These are phyloP conservation scores for Polyergus mexicanus DNA, from an alignment of 1,140 invertebrate genomes.

Conservation along the genomic window DNA sequence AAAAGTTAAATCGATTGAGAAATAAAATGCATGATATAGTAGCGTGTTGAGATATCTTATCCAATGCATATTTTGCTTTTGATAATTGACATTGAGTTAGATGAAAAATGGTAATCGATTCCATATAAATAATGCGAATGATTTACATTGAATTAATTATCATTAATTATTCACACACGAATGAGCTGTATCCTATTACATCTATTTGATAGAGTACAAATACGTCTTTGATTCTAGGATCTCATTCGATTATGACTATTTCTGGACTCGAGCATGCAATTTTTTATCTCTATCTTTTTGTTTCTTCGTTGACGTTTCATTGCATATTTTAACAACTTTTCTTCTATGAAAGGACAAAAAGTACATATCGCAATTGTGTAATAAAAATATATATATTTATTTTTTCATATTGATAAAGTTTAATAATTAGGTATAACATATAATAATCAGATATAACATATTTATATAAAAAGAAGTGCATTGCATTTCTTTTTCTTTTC, in stretches of 20 bases:
- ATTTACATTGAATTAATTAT: too few species aligned
- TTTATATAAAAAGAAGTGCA: background rate
- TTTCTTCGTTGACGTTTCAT: background rate
- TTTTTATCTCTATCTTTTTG: too few species aligned
- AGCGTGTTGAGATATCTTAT: background rate
- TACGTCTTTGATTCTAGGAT: too few species aligned
- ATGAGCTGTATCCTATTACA: too few species aligned
- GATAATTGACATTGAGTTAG: background rate
- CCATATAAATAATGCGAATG: background rate
- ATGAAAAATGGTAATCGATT: conserved; percentile 3
- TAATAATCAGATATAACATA: background rate
- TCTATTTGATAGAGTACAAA: too few species aligned
- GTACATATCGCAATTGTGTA: background rate
- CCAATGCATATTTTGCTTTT: background rate
- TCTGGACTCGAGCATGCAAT: too few species aligned
- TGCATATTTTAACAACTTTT: background rate
- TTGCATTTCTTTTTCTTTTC: background rate
- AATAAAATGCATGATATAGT: background rate
- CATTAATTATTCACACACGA: too few species aligned
- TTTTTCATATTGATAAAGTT: background rate
- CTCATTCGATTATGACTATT: too few species aligned
- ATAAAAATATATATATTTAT: background rate
- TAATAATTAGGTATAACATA: too few species aligned
- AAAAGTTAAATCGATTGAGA: background rate
- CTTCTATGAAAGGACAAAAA: background rate